Base-by-base conservation (phyloP, 2,797 vertebrate species). In the Pogoniulus pusillus region DNA sequence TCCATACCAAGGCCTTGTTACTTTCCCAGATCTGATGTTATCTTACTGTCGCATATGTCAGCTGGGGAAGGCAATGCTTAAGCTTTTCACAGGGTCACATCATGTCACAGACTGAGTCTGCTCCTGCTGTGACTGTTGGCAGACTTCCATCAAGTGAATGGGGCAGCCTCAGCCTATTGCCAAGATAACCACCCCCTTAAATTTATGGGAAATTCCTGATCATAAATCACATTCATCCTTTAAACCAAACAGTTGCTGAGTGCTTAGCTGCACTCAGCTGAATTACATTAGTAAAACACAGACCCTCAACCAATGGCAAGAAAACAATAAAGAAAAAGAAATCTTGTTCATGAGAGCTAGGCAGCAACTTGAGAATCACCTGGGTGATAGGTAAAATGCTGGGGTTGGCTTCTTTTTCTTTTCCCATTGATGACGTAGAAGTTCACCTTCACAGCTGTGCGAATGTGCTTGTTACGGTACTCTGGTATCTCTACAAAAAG, bases 341-440 rank as follows among this genome's bases (percentile, higher is more conserved):
- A 30, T 7, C 57, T 19, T 43, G 57, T 22, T 87, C 7, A 1
- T 10, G 14, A 69, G 69, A 37, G 45, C 23, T 0, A 35, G 45
- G 14, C 62, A 53, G 16, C 9, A 9, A 34, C 12, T 12, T 72
- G 74, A 51, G 53, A 35, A 32, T 96, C 94, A 98, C 98, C 98
- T 68, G 99, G 99, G 24, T 98, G 98, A 82, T 98, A 99, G 81
- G 98, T 98, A 96, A 99, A 99, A 87, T 99, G 98, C 89, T 99
- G 99, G 26, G 98, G 98, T 62, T 99, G 99, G 90, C 99, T 99
- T 83, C 98, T 98, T 98, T 99, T 99, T 72, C 99, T 98, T 80
- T 99, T 99, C 47, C 99, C 99, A 6, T 99, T 99, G 93, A 99
- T 98, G 85, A 99, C 99, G 0, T 98, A 98, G 96, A 99, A 99